Conservation (phyloP, 2,797 vertebrate genomes). For the Gastrophryne carolinensis region DNA sequence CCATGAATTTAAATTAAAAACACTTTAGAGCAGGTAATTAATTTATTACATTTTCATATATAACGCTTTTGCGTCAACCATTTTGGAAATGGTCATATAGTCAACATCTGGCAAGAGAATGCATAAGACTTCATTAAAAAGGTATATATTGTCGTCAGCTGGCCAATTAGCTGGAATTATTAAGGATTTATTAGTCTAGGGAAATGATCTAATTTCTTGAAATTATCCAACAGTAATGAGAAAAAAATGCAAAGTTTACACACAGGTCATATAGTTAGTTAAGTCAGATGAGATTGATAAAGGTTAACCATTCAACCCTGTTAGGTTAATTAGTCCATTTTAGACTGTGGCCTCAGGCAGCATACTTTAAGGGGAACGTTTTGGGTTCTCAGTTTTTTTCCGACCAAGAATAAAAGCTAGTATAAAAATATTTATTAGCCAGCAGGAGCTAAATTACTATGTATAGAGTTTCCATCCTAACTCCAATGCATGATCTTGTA, state of each 20-base stretch:
- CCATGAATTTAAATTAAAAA: neutral
- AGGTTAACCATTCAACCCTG: neutral
- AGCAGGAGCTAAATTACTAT: no score
- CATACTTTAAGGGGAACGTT: no score
- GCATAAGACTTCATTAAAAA: neutral
- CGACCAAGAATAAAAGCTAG: no score
- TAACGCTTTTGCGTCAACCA: neutral
- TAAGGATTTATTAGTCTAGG: neutral
- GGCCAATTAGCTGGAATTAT: neutral
- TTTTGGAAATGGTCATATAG: neutral
- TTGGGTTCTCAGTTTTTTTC: no score
- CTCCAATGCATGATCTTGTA: no score
- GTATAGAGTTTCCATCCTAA: no score
- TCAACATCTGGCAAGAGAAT: neutral
- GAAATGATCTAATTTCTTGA: neutral
- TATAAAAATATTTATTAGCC: no score
- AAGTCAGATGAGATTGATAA: neutral
- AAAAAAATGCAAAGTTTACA: neutral
- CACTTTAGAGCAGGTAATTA: neutral
- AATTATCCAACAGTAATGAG: neutral
- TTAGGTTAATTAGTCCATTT: no score
- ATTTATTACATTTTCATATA: neutral
- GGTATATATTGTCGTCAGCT: neutral
- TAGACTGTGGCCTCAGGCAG: no score
- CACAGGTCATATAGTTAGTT: neutral